Evolutionary conservation across 2,888 invertebrate genomes (phyloP), one percentile per base, ranked within the genome.

Genomic region (Synanthedon andrenaeformis): DNA sequence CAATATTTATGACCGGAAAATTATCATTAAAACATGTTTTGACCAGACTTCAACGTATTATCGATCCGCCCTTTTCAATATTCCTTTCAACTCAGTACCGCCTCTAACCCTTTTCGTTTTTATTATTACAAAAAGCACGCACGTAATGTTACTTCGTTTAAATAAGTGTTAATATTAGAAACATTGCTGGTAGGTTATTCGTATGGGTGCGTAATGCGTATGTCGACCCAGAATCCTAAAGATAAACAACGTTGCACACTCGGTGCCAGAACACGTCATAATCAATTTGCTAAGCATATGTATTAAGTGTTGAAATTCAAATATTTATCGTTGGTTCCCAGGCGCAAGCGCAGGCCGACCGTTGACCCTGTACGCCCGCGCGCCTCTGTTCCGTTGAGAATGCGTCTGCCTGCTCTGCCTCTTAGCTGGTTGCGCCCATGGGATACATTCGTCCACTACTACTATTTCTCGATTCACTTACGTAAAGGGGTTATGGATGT

Each of bases 231-330:
- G 51, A 49, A 41, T 50, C 49, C 49, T 49, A 52, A 56, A 51
- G 49, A 56, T 56, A 82, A 79, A 77, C 76, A 75, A 59, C 59
- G 23, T 49, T 67, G 62, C 56, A 59, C 65, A 62, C 66, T 59
- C 59, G 62, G 65, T 66, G 67, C 72, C 68, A 68, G 74, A 69
- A 65, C 74, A 73, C 65, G 72, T 76, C 74, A 76, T 79, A 80
- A 79, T 78, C 79, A 79, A 84, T 85, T 84, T 80, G 82, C 84
- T 81, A 80, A 82, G 80, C 82, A 80, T 82, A 79, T 85, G 83
- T 80, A 81, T 84, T 78, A 81, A 82, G 84, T 85, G 84, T 84
- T 83, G 81, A 84, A 84, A 84, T 83, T 82, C 79, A 84, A 87
- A 85, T 84, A 84, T 86, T 84, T 85, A 87, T 85, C 78, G 79